These are phyloP conservation scores for Ditylenchus dipsaci DNA, from an alignment of 1,140 invertebrate genomes.

Conservation along the genomic window DNA sequence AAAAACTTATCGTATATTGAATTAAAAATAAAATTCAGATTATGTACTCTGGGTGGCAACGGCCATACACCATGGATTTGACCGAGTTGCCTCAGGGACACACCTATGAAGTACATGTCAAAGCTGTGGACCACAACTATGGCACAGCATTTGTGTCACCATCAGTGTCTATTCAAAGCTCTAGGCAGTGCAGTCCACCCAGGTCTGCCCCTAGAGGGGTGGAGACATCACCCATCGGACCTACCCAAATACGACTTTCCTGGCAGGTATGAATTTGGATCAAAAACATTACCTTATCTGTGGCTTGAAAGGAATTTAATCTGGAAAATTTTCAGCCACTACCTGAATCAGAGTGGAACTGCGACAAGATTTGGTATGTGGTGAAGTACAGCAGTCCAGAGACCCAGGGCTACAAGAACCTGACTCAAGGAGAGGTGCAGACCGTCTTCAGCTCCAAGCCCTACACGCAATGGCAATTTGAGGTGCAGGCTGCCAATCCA, in stretches of 20 bases:
- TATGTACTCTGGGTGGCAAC: constrained; percentile 51
- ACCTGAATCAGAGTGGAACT: constrained; percentile 55
- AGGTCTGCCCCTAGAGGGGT: constrained; percentile 48
- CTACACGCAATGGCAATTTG: constrained; percentile 55
- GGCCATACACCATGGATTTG: constrained; percentile 54
- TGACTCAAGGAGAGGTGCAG: constrained; percentile 48
- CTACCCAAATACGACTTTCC: constrained; percentile 53
- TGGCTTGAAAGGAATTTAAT: too few relatives aligned
- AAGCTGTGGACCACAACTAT: constrained; percentile 50
- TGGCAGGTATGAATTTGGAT: constrained; percentile 41
- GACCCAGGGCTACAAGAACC: constrained; percentile 52
- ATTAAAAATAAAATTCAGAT: constrained; percentile 30
- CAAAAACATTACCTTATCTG: not conserved
- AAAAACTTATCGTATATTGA: not conserved
- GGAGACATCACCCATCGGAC: constrained; percentile 50
- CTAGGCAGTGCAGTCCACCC: constrained; percentile 30
- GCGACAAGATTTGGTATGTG: constrained; percentile 55
- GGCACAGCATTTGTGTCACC: constrained; percentile 51
- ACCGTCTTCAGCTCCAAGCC: constrained; percentile 56
- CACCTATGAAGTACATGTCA: constrained; percentile 52
- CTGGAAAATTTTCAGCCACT: constrained; percentile 42
- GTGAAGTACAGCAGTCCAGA: constrained; percentile 56
- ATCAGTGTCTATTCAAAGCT: constrained; percentile 35
- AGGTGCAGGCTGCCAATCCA: constrained; percentile 58
- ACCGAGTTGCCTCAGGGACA: constrained; percentile 50